Conservation (phyloP, 2,797 vertebrate genomes). For the Apogon talboti region DNA sequence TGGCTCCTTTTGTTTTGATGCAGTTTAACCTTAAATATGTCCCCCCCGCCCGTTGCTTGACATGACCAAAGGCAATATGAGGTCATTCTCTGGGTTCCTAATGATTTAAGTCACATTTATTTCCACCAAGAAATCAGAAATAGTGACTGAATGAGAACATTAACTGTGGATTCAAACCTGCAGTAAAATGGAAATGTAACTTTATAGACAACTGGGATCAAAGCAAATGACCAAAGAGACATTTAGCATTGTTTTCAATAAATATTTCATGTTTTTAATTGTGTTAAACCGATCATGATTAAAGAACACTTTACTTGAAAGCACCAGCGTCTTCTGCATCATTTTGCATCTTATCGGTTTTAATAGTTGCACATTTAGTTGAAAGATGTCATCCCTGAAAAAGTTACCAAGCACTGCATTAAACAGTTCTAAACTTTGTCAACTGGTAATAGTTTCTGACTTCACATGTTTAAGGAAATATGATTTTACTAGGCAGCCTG, state of each 20-base stretch:
- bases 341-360: background rate
- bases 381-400: background rate
- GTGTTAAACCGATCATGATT: background rate
- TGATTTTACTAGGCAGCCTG: conserved; percentile 42
- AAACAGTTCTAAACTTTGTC: too few relatives aligned
- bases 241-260: background rate
- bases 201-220: background rate
- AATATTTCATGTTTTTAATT: background rate
- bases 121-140: conserved; percentile 12
- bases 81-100: conserved; percentile 26
- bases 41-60: conserved; percentile 30
- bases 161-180: background rate
- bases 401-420: too few relatives aligned
- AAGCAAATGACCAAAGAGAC: background rate
- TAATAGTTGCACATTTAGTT: background rate
- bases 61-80: conserved; percentile 40
- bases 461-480: conserved; percentile 22
- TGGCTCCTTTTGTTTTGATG: conserved; percentile 53
- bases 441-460: conserved; percentile 9
- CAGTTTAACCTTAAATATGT: conserved; percentile 32
- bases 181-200: background rate
- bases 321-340: too few relatives aligned
- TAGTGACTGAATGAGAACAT: conserved; percentile 17
- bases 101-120: conserved; percentile 35
- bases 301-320: too few relatives aligned